Evolutionary conservation across 2,888 invertebrate genomes (phyloP), one percentile per base, ranked within the genome.

Genomic region (Gisinianus flammeolus): DNA sequence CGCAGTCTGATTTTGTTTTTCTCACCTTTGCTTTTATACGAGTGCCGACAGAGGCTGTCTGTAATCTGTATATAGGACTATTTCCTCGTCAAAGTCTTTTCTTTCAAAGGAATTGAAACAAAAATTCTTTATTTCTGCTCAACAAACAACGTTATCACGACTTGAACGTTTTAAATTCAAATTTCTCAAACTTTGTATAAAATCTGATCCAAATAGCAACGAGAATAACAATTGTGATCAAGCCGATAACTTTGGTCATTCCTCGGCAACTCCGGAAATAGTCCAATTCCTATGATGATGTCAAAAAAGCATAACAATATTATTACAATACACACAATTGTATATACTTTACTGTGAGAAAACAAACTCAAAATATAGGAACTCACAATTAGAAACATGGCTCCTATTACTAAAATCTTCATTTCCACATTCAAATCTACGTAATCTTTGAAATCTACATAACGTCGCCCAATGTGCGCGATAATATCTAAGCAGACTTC

Each of bases 131-230:
- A n/a, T n/a, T n/a, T n/a, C n/a, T n/a, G n/a, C n/a, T n/a, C n/a
- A n/a, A n/a, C n/a, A n/a, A n/a, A n/a, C n/a, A n/a, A n/a, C n/a
- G n/a, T n/a, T n/a, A n/a, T n/a, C n/a, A n/a, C n/a, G n/a, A 97
- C 86, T 96, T 97, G 19, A 44, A 44, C 44, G 44, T 44, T 16
- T 44, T 44, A 6, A 44, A 44, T 4, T 44, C 12, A 35, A 35
- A n/a, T n/a, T n/a, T n/a, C n/a, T n/a, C n/a, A n/a, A n/a, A n/a
- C n/a, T n/a, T n/a, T n/a, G n/a, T n/a, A n/a, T n/a, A n/a, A n/a
- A n/a, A n/a, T n/a, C n/a, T n/a, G n/a, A n/a, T n/a, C n/a, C n/a
- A n/a, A n/a, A n/a, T n/a, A n/a, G n/a, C n/a, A n/a, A n/a, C n/a
- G n/a, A n/a, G n/a, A n/a, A n/a, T n/a, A n/a, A n/a, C n/a, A n/a